Evolutionary conservation across 2,797 vertebrate genomes (phyloP), one percentile per base, ranked within the genome.

Genomic region (Falco cherrug): DNA sequence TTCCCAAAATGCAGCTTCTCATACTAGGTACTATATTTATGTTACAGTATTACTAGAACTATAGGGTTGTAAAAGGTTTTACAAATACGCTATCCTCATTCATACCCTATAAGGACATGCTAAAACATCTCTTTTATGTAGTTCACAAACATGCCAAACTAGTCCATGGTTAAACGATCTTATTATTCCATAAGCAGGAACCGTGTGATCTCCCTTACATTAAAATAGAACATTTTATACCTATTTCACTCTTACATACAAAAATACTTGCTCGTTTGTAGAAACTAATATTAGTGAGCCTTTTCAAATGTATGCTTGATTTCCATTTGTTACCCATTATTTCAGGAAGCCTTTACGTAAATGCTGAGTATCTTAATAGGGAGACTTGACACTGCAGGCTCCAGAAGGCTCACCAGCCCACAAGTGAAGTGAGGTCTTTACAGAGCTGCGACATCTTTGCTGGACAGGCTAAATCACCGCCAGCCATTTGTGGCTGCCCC

Each of bases 401-500:
- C 31, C 51, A 37, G 29, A 29, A 74, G 50, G 83, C 63, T 90
- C 63, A 43, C n/a, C n/a, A 4, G 3, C 11, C 9, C 11, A 4
- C 14, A 39, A 4, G 4, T 25, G 18, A 43, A 19, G 17, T 11
- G 54, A 63, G 31, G 28, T 54, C 31, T 57, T 78, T 25, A 17
- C 51, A 26, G 11, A 65, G 63, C 71, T 51, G 43, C 0, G 0
- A 6, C 31, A 13, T 41, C 35, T 45, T 45, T 4, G 11, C 3
- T 10, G 48, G 48, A 48, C 26, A 82, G 47, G 31, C 43, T 3
- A 2, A 54, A 43, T 29, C 31, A 48, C 39, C 61, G 20, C 4
- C 43, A 29, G 59, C 26, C 59, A 3, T 4, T 4, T 29, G 35
- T 0, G 0, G 53, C 41, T 10, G 1, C 33, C 60, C 39, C 67